These are phyloP conservation scores for Eupelmus urozonus DNA, from an alignment of 2,888 invertebrate genomes.

Conservation along the genomic window DNA sequence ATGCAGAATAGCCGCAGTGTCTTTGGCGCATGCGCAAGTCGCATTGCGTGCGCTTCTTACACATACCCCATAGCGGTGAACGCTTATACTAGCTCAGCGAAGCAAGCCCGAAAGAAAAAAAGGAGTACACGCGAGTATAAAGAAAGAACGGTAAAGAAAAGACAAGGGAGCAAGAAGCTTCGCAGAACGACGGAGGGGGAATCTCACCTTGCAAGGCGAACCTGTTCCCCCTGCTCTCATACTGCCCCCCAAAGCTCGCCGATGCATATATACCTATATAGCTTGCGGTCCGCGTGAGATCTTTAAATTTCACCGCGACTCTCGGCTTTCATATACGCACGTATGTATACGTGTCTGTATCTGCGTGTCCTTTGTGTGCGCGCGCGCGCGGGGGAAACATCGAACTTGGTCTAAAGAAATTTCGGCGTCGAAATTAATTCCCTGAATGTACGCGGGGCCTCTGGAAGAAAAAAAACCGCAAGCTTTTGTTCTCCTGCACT, in stretches of 20 bases:
- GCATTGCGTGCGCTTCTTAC: no score
- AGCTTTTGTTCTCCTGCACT: conserved; percentile 11
- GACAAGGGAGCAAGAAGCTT: conserved; percentile 5
- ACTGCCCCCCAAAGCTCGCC: conserved; percentile 4
- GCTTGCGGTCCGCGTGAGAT: conserved; percentile 32
- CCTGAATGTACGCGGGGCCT: not conserved
- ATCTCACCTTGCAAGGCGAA: conserved; percentile 75
- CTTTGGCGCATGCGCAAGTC: no score
- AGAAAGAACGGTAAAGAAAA: conserved; percentile 45
- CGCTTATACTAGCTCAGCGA: no score
- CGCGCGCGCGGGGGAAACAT: no score
- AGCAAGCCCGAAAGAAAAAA: no score
- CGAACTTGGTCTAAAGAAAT: no score
- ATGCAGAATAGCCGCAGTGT: no score
- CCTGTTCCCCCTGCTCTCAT: conserved; percentile 66
- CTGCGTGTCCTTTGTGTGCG: no score
- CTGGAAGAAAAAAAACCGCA: conserved; percentile 14
- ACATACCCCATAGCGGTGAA: no score
- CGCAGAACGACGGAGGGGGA: conserved; percentile 28
- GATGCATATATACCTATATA: conserved; percentile 36
- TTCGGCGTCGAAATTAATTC: conserved; percentile 36
- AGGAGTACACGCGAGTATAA: conserved; percentile 8
- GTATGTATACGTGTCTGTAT: not conserved
- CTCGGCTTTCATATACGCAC: conserved; percentile 2
- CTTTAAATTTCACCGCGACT: conserved; percentile 42